Percentiles rank a stretch among this genome's conserved stretches.
These are phyloP conservation scores for Fistularia tabacaria DNA, from an alignment of 2,797 vertebrate genomes.

Conservation along the genomic window DNA sequence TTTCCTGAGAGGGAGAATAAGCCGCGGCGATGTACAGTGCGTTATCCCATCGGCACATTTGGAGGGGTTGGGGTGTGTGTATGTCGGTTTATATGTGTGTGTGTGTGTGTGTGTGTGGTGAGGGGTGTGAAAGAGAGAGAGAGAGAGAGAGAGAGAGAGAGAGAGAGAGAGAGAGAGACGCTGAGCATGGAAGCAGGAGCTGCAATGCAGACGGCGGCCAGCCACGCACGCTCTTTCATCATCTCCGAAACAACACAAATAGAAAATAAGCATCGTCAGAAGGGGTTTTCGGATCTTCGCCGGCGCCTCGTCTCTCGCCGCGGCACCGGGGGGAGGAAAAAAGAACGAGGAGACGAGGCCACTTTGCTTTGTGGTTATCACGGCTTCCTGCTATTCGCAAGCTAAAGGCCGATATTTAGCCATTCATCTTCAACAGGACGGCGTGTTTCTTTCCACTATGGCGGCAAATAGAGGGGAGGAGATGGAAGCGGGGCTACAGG, in stretches of 20 bases:
- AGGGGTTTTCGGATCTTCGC: too few relatives aligned
- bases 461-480: too few relatives aligned
- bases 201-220: conserved; percentile 68
- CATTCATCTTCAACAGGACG: too few relatives aligned
- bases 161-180: conserved; percentile 20
- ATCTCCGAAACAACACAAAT: conserved; percentile 29
- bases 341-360: too few relatives aligned
- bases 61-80: not conserved
- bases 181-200: conserved; percentile 55
- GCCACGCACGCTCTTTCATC: conserved; percentile 41
- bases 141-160: conserved; percentile 23
- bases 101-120: not conserved
- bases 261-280: too few relatives aligned
- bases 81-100: not conserved
- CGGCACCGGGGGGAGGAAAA: too few relatives aligned
- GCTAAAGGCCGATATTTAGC: too few relatives aligned
- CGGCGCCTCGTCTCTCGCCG: too few relatives aligned
- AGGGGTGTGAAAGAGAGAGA: conserved; percentile 4
- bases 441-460: too few relatives aligned
- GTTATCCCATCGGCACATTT: conserved; percentile 44
- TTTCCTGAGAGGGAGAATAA: conserved; percentile 15
- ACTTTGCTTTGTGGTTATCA: too few relatives aligned
- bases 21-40: not conserved
- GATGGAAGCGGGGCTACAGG: too few relatives aligned
- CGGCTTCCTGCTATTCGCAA: too few relatives aligned